phyloP scores from a whole-genome alignment of 1,140 invertebrate species.

The Pseudomyrmex gracilis region DNA sequence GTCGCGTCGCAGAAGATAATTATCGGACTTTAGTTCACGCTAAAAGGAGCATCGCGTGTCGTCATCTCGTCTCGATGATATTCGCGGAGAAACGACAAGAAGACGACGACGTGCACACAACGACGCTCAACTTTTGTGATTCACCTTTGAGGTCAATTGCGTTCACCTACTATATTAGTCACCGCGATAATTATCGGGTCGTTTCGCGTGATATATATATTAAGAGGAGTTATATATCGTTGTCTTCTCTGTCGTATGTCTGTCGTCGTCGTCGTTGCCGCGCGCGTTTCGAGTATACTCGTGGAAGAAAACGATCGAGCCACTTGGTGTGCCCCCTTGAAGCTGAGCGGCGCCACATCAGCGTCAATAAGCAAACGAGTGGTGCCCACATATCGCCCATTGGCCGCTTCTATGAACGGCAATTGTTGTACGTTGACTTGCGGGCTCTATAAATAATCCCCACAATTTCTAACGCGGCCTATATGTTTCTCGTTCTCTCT shows the following conservation, averaged over 20 bases:
- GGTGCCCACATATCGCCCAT: constrained; percentile 63
- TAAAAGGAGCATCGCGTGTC: too few relatives aligned
- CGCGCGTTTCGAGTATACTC: constrained; percentile 62
- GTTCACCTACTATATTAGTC: neutral
- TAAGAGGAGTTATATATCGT: constrained; percentile 20
- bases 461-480: constrained; percentile 67
- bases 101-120: neutral
- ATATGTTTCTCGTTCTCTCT: neutral
- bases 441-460: constrained; percentile 71
- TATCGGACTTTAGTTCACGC: too few relatives aligned
- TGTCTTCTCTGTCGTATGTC: too few relatives aligned
- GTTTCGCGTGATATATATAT: constrained; percentile 27
- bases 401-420: constrained; percentile 68
- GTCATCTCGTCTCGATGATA: neutral
- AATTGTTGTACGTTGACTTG: constrained; percentile 75
- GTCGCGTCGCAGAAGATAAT: too few relatives aligned
- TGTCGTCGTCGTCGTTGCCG: constrained; percentile 20
- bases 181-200: constrained; percentile 35
- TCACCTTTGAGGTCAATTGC: neutral
- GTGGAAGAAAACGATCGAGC: constrained; percentile 69
- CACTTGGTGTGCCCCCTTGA: constrained; percentile 68
- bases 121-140: neutral
- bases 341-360: constrained; percentile 72
- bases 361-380: constrained; percentile 73
- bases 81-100: neutral